phyloP scores from a whole-genome alignment of 1,140 invertebrate genomes.

The Vollenhovia emeryi region DNA sequence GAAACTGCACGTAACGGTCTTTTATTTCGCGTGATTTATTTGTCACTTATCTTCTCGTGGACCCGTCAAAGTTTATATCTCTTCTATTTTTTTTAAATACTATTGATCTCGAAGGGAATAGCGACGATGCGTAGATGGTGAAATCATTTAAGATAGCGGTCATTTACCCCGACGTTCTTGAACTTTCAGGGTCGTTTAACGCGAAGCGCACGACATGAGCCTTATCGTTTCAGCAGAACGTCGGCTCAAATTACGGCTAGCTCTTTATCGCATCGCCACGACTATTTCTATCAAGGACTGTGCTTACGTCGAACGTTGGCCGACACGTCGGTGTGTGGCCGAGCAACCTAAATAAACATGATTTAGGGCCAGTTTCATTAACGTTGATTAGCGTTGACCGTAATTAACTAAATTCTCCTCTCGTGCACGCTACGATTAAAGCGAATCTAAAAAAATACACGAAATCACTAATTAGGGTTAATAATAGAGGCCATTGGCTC shows the following conservation, averaged over 20 bases:
- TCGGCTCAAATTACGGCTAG: conserved; percentile 70
- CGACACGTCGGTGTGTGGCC: background rate
- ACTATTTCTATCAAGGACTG: conserved; percentile 61
- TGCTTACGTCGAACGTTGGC: conserved; percentile 48
- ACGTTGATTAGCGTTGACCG: conserved; percentile 18
- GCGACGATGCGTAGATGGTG: conserved; percentile 45
- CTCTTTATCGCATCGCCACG: conserved; percentile 29
- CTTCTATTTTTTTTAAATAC: conserved; percentile 2
- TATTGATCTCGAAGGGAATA: conserved; percentile 36
- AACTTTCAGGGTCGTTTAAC: conserved; percentile 82
- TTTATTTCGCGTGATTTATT: background rate
- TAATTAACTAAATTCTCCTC: conserved; percentile 28
- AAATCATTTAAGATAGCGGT: conserved; percentile 69
- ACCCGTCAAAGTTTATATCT: conserved; percentile 1
- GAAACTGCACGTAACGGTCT: background rate
- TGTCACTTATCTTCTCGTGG: background rate
- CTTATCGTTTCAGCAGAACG: conserved; percentile 73
- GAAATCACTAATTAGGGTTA: conserved; percentile 19
- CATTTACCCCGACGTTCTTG: conserved; percentile 82
- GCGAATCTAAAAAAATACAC: conserved; percentile 1
- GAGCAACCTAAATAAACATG: conserved; percentile 48
- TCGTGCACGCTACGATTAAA: background rate
- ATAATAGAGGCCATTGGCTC: background rate
- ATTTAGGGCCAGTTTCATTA: conserved; percentile 28
- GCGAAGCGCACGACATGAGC: conserved; percentile 20